A percentile compares a stretch with the other conserved stretches of the same genome.
Evolutionary conservation across 2,888 invertebrate species (phyloP).

Genomic region (Malthinus seriepunctatus): DNA sequence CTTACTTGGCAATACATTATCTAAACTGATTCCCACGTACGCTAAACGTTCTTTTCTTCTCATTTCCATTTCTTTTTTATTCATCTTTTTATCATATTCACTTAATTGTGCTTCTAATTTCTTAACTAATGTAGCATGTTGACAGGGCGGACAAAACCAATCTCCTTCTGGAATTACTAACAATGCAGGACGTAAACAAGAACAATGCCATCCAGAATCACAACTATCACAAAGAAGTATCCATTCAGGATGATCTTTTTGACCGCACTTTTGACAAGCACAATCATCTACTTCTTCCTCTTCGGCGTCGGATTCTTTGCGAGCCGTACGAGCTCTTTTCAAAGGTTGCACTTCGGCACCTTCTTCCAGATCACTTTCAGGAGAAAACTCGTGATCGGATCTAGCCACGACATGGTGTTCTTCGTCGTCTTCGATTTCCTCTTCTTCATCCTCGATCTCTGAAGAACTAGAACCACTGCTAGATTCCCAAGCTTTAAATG

Average conservation of each 20-base stretch:
- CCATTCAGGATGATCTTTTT: conserved; percentile 95
- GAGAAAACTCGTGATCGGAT: conserved; percentile 92
- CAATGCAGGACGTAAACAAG: conserved; percentile 89
- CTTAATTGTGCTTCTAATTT: conserved; percentile 75
- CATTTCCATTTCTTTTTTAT: conserved; percentile 67
- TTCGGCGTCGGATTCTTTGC: conserved; percentile 59
- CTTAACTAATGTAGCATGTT: conserved; percentile 80
- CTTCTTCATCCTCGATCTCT: conserved; percentile 52
- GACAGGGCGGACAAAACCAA: conserved; percentile 98
- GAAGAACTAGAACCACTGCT: conserved; percentile 59
- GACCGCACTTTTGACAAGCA: conserved; percentile 87
- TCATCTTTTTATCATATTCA: conserved; percentile 75
- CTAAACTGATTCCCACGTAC: conserved; percentile 74
- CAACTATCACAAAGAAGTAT: conserved; percentile 95
- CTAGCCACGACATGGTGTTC: conserved; percentile 60
- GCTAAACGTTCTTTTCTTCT: conserved; percentile 70
- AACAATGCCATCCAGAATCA: conserved; percentile 97
- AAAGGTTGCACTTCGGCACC: conserved; percentile 74
- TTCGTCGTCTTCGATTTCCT: conserved; percentile 55
- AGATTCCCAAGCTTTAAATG: conserved; percentile 62
- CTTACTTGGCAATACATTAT: conserved; percentile 65
- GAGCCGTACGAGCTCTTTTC: conserved; percentile 82
- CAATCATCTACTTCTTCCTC: conserved; percentile 63
- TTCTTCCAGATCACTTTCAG: conserved; percentile 82
- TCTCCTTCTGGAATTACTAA: conserved; percentile 95